Evolutionary conservation across 2,797 vertebrate genomes (phyloP), one percentile per base, ranked within the genome.

Genomic region (Hyperoplus lanceolatus): DNA sequence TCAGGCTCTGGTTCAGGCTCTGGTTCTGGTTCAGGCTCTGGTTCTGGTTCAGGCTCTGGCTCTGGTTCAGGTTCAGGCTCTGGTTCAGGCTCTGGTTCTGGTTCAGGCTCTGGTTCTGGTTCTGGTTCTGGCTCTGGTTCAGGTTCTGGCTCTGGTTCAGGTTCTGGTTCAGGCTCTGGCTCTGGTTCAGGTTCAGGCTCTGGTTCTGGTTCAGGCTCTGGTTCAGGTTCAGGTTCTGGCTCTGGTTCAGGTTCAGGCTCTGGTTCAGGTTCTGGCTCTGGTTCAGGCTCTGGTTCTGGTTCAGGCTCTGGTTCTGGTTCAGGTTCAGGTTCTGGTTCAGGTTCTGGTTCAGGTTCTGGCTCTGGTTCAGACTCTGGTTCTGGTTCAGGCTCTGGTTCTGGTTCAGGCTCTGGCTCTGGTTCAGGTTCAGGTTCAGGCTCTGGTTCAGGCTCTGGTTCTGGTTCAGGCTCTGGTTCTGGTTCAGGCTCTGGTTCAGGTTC

Each of bases 351-450:
- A 13, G 36, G 46, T 18, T 5, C 75, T 14, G 48, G n/a, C 21
- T 48, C n/a, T 53, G 68, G 11, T 8, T 9, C 29, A 9, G 43
- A 2, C 0, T 4, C 10, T 61, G 18, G 36, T 48, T 9, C 43
- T 15, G 60, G 0, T 36, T n/a, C 15, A 8, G 60, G 4, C 1
- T 46, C 21, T 14, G 18, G 12, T 1, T 0, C 45, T 21, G 45
- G 3, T 15, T 13, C 38, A 36, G 59, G n/a, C 2, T 21, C n/a
- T 29, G 11, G 6, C 0, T 0, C 1, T 12, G 36, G 1, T 1
- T 3, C 3, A 13, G 46, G 14, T 50, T n/a, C 45, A 12, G 21
- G 3, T 6, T 39, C 4, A n/a, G 29, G 13, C 8, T 39, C 45
- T 41, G 54, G 1, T 1, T 3, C 39, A 46, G 8, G 4, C 50